Evolutionary conservation across 1,140 invertebrate genomes (phyloP), one percentile per base, ranked within the genome.

Genomic region (Ceratosolen fusciceps): DNA sequence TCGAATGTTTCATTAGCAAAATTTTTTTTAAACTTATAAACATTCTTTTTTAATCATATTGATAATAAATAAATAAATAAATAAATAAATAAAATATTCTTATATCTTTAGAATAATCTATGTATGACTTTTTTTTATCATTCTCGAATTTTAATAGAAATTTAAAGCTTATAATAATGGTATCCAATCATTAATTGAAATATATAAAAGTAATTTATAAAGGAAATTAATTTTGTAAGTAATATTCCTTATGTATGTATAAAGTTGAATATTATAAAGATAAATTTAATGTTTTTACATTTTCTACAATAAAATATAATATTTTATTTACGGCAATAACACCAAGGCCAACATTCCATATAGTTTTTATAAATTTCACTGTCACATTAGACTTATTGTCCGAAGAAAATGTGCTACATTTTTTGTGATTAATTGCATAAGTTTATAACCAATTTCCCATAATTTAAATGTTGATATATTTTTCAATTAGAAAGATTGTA

Each of bases 11-110:
- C 16, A 4, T 14, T 58, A 7, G 31, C 0, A 37, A 75, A 31
- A 21, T 67, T 14, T 75, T 75, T 75, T 16, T 19, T 24, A 34
- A 75, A 67, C 5, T 31, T 74, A 24, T 56, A 16, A 31, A n/a
- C n/a, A n/a, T n/a, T n/a, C n/a, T n/a, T n/a, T n/a, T n/a, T n/a
- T n/a, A n/a, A n/a, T n/a, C n/a, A n/a, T n/a, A n/a, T n/a, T n/a
- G n/a, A n/a, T n/a, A n/a, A n/a, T n/a, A n/a, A n/a, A n/a, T n/a
- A n/a, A n/a, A n/a, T n/a, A n/a, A n/a, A n/a, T n/a, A n/a, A n/a
- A n/a, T n/a, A n/a, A n/a, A n/a, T n/a, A n/a, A n/a, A n/a, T n/a
- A 72, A 31, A 72, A 71, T 24, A 34, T 72, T 8, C 29, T 54
- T 37, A n/a, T 47, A 54, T 12, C 9, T 47, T 47, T 47, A 43